Evolutionary conservation across 2,113 vertebrate species (phyloP), one percentile per base, ranked within the genome.

Genomic region (Xiphias gladius): DNA sequence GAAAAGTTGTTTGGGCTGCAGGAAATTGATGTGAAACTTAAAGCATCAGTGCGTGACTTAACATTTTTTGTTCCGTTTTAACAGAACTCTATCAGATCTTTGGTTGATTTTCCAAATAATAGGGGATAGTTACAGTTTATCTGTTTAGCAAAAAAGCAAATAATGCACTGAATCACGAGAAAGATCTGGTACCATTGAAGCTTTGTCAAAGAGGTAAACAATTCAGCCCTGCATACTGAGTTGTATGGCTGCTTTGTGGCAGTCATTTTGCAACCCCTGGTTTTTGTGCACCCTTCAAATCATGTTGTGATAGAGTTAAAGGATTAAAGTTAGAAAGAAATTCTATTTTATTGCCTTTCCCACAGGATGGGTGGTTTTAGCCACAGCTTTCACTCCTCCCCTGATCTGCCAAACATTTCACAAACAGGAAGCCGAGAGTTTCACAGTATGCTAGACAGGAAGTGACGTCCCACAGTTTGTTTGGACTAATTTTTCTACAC

Each of bases 341-440:
- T 17, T 20, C 39, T 35, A n/a, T 87, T 75, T 78, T 62, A 20
- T 26, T 74, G 24, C 24, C 26, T 65, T 80, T 89, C 70, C 66
- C 74, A 72, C 82, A 83, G 84, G 80, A 89, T 83, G 89, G 72
- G 74, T 70, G 85, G 78, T 58, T 79, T 75, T 32, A n/a, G 30
- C 54, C 3, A 10, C 41, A 57, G 70, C 55, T 80, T 79, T 89
- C 54, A 54, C 84, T 85, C 71, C 57, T 78, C 46, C 2, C 1
- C 55, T 4, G 2, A 73, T 50, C 43, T 65, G 2, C 43, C 37
- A 63, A 83, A 68, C 20, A 3, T 46, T 30, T 83, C 30, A 64
- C 73, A 91, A 92, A 92, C 91, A 91, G 90, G 86, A 92, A 92
- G 80, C 10, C 0, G 1, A 67, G 68, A 76, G 48, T 82, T 84